Evolutionary conservation across 2,888 invertebrate species (phyloP), one percentile per base, ranked within the genome.

Genomic region (Eudemis profundana): DNA sequence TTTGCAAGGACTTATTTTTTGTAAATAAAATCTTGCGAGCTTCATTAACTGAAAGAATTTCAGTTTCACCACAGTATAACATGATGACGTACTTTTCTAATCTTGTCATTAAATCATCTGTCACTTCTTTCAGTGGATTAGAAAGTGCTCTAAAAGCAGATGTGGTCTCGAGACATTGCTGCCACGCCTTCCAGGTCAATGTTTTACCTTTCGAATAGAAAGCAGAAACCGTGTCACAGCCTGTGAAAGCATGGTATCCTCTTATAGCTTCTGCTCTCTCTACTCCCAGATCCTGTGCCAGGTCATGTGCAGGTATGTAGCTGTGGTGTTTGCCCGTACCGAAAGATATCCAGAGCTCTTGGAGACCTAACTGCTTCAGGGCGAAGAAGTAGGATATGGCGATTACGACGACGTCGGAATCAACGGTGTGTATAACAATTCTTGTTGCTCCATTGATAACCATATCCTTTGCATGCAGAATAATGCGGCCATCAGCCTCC

Each of bases 401-500:
- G 15, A 15, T 15, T 15, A 40, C 40, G 5, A 40, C 64, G 36
- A 64, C 57, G 44, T 66, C 56, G 49, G 66, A 61, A 49, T 66
- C 61, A 27, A 66, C 66, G 23, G 66, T 66, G 61, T 56, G 54
- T 40, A 66, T 61, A 17, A 66, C 42, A 51, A 66, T 61, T 40
- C 61, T 54, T 44, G 61, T 66, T 56, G 61, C 44, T 50, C 66
- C 66, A 66, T 61, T 61, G 50, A 56, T 61, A 61, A 66, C 61
- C 29, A 56, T 56, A 56, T 66, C 61, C 29, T 38, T 61, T 40
- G 61, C 60, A 61, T 66, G 61, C 21, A 66, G 61, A 49, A 66
- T 49, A 49, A 61, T 47, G 61, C 66, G 61, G 46, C 46, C 44
- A 46, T 63, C 19, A 19, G 44, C 17, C 21, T 44, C 44, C 21